Evolutionary conservation across 2,888 invertebrate species (phyloP).

Genomic region (Heliconius hortense): DNA sequence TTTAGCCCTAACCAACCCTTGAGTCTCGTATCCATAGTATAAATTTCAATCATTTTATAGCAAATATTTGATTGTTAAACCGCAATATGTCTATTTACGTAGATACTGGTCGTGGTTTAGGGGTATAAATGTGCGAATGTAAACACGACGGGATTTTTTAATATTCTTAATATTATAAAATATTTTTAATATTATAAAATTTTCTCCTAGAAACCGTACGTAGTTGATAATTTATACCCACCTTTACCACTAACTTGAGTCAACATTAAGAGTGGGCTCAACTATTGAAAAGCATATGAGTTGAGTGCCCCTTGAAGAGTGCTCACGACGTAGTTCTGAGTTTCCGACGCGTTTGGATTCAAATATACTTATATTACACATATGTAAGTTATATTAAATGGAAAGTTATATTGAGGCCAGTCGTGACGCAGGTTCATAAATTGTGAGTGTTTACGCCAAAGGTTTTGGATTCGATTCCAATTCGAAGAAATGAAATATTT

Average conservation of each 20-base stretch:
- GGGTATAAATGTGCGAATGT: too few relatives aligned
- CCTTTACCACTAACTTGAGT: slow-evolving; percentile 29
- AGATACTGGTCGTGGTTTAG: too few relatives aligned
- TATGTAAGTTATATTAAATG: neutral
- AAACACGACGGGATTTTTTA: too few relatives aligned
- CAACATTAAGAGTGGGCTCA: slow-evolving; percentile 23
- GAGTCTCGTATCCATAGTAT: slow-evolving; percentile 2
- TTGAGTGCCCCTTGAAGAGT: slow-evolving; percentile 37
- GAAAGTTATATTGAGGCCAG: neutral
- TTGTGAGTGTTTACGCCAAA: too few relatives aligned
- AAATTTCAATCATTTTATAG: neutral
- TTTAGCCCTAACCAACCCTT: neutral
- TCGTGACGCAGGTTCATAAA: too few relatives aligned
- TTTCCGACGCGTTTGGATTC: slow-evolving; percentile 15
- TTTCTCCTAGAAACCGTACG: neutral
- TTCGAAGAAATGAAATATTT: too few relatives aligned
- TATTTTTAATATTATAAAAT: neutral
- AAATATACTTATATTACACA: slow-evolving; percentile 3
- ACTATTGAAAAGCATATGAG: slow-evolving; percentile 33
- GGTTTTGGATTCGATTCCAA: too few relatives aligned
- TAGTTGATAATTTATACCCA: slow-evolving; percentile 31
- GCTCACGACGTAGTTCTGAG: slow-evolving; percentile 15
- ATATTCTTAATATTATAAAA: neutral
- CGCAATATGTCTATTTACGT: too few relatives aligned
- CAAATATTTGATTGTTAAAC: neutral